These are phyloP conservation scores for Oceanodroma tethys DNA, from an alignment of 2,113 vertebrate genomes.

Conservation along the genomic window DNA sequence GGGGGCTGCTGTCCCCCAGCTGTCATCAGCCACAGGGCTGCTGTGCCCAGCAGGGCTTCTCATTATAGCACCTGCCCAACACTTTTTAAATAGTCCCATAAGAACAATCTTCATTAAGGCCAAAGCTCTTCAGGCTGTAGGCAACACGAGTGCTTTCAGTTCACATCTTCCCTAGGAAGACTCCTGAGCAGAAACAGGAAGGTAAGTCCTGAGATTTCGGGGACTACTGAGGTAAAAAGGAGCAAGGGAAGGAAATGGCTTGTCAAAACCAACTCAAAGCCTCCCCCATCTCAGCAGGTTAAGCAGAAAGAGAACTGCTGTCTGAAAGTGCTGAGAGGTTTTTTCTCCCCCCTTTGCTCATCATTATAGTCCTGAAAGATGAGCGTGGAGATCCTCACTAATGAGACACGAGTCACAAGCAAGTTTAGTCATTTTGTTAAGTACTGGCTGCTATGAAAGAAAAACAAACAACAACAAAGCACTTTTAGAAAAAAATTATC, in stretches of 20 bases:
- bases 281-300: background rate
- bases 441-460: background rate
- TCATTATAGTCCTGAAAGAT: background rate
- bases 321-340: background rate
- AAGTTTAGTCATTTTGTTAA: constrained; percentile 20
- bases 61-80: background rate
- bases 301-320: background rate
- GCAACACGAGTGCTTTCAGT: background rate
- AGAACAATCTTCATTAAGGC: background rate
- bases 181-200: background rate
- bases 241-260: background rate
- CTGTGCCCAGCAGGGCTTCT: background rate
- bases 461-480: constrained; percentile 22
- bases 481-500: background rate
- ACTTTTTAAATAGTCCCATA: background rate
- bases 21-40: background rate
- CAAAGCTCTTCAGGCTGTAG: background rate
- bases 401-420: constrained; percentile 25
- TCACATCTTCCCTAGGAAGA: background rate
- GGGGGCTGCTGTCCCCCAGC: background rate
- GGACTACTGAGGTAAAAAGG: background rate
- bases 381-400: background rate
- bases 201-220: background rate
- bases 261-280: background rate
- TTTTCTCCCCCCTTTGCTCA: background rate